These are phyloP conservation scores for Pseudotriccus pelzelni DNA, from an alignment of 2,797 vertebrate species.

Conservation along the genomic window DNA sequence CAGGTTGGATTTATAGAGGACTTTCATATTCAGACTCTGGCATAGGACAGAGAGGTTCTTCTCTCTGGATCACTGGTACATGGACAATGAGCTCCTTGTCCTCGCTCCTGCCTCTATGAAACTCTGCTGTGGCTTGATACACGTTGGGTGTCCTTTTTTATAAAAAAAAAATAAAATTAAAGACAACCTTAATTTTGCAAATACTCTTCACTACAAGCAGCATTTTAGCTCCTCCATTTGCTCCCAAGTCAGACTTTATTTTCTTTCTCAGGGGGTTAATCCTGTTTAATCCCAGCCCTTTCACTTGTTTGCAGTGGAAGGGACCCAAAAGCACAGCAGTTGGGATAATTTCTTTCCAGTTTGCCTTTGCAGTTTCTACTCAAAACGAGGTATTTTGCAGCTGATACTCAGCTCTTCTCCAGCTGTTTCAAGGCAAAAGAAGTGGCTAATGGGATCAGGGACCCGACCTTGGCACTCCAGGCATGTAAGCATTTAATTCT, in stretches of 20 bases:
- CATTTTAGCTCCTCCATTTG: neutral
- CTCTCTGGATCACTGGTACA: neutral
- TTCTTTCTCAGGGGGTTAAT: neutral
- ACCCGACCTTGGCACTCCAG: conserved; percentile 18
- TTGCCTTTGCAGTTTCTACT: neutral
- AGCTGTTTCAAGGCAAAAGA: neutral
- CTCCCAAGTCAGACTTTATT: neutral
- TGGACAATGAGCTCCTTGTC: neutral
- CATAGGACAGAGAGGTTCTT: neutral
- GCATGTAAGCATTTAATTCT: conserved; percentile 45
- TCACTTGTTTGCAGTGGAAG: neutral
- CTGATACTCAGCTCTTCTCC: conserved; percentile 30
- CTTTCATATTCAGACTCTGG: neutral
- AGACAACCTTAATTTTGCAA: neutral
- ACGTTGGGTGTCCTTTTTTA: neutral
- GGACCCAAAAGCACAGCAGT: neutral
- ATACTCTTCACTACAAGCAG: neutral
- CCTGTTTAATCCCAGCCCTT: neutral
- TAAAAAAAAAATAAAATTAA: neutral
- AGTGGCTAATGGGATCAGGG: conserved; percentile 27
- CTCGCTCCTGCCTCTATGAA: neutral
- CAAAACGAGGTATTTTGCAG: neutral
- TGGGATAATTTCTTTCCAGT: neutral
- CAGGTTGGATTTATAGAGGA: neutral
- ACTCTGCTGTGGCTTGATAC: neutral